Conservation (phyloP, 1,140 invertebrate genomes). For the Lordiphosa clarofinis region DNA sequence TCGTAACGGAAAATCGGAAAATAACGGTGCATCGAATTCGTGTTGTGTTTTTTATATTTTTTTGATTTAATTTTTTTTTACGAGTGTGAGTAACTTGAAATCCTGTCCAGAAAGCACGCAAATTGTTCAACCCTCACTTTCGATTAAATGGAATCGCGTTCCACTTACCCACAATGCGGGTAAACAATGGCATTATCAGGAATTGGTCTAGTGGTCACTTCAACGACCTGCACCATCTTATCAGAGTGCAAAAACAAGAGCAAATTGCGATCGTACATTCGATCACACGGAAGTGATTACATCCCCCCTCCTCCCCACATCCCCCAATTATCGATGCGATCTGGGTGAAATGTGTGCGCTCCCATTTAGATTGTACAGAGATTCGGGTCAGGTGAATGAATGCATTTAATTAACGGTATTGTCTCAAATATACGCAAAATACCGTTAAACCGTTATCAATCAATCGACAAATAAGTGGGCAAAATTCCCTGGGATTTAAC, state of each 20-base stretch:
- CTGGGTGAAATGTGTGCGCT: neutral
- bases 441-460: too few relatives aligned
- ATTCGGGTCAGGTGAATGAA: conserved; percentile 9
- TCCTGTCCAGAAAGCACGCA: too few relatives aligned
- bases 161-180: too few relatives aligned
- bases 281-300: too few relatives aligned
- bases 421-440: conserved; percentile 15
- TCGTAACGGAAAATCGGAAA: conserved; percentile 10
- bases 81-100: conserved; percentile 22
- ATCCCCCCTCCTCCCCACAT: too few relatives aligned
- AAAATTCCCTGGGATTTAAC: too few relatives aligned
- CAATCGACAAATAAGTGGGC: too few relatives aligned
- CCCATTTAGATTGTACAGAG: neutral
- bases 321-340: neutral
- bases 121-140: too few relatives aligned
- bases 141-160: too few relatives aligned
- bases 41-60: conserved; percentile 16
- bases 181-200: too few relatives aligned
- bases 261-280: neutral
- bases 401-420: conserved; percentile 43
- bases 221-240: conserved; percentile 1
- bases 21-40: neutral
- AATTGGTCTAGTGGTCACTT: too few relatives aligned
- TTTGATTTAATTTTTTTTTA: conserved; percentile 8
- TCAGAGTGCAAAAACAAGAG: conserved; percentile 6